Conservation (phyloP, 2,797 vertebrate genomes). For the Tragelaphus eurycerus region DNA sequence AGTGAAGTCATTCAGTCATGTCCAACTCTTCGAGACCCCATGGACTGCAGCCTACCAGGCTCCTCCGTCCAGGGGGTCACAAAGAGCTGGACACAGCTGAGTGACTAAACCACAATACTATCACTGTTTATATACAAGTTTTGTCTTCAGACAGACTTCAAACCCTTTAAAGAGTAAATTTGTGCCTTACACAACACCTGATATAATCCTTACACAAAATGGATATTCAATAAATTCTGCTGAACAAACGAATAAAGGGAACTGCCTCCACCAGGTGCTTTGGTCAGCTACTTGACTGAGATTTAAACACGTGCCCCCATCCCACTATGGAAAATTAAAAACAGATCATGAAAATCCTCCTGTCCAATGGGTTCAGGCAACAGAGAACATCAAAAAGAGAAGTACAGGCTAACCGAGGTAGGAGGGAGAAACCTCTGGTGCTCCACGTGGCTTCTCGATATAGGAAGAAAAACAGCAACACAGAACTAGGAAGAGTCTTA, state of each 20-base stretch:
- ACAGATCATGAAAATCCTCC: background rate
- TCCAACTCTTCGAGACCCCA: no score
- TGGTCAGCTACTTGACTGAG: background rate
- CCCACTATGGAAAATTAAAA: background rate
- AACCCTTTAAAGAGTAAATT: background rate
- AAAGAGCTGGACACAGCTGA: background rate
- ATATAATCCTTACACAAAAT: background rate
- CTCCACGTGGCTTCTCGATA: background rate
- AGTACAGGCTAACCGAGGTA: background rate
- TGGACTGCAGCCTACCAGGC: no score
- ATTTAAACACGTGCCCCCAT: background rate
- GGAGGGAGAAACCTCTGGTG: background rate
- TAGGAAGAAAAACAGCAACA: background rate
- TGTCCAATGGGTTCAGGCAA: background rate
- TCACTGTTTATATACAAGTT: background rate
- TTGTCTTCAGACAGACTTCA: background rate
- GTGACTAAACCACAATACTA: background rate
- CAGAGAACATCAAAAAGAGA: background rate
- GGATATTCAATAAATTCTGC: background rate
- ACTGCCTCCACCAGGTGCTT: background rate
- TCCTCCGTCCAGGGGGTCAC: background rate
- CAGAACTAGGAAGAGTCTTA: background rate
- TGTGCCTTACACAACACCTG: background rate
- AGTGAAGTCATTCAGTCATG: no score
- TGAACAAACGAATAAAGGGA: background rate